Percentiles rank a stretch among this genome's conserved stretches.
phyloP scores from a whole-genome alignment of 2,113 vertebrate species.

The Petroica traversi region DNA sequence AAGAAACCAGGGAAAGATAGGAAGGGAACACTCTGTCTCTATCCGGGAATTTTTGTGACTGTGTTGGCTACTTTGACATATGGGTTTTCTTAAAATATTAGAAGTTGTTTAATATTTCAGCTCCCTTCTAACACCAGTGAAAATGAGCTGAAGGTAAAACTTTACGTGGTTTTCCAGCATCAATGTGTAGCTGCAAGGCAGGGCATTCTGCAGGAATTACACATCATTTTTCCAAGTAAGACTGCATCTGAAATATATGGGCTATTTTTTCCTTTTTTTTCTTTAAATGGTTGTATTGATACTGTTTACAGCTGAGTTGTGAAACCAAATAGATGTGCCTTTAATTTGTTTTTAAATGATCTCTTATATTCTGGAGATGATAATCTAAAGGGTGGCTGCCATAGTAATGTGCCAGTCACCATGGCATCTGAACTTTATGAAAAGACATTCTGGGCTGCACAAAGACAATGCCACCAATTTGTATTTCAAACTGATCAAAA shows the following conservation, averaged over 20 bases:
- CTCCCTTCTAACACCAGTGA: not conserved
- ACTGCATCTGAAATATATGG: not conserved
- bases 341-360: slow-evolving; percentile 42
- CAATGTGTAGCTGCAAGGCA: not conserved
- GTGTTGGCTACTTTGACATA: not conserved
- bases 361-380: slow-evolving; percentile 15
- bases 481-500: slow-evolving; percentile 60
- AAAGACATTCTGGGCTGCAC: slow-evolving; percentile 37
- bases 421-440: slow-evolving; percentile 26
- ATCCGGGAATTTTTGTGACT: not conserved
- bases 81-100: not conserved
- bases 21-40: not conserved
- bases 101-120: not conserved
- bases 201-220: not conserved
- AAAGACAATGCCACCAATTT: slow-evolving; percentile 41
- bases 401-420: slow-evolving; percentile 48
- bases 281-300: not conserved
- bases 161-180: not conserved
- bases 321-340: slow-evolving; percentile 4
- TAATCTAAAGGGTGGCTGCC: slow-evolving; percentile 37
- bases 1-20: not conserved
- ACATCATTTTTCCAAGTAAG: not conserved
- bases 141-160: not conserved
- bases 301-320: slow-evolving; percentile 37
- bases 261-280: not conserved